Evolutionary conservation across 2,888 invertebrate species (phyloP).

Genomic region (Incurvaria masculella): DNA sequence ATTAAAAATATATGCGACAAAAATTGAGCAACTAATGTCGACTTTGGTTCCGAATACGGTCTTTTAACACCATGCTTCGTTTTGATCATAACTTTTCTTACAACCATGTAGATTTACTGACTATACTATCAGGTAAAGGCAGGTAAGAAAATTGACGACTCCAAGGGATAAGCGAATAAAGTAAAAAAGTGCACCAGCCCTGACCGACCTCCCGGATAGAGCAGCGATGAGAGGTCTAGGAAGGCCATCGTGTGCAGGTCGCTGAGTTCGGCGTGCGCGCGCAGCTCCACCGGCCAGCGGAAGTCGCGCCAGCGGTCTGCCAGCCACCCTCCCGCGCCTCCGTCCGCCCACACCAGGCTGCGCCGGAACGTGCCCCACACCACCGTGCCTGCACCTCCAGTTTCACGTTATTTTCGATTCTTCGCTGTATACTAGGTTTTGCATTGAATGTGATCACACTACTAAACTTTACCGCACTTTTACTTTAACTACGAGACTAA

Average conservation of each 20-base stretch:
- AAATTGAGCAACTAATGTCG: too few relatives aligned
- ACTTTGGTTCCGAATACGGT: too few relatives aligned
- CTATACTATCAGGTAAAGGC: background rate
- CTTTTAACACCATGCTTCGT: background rate
- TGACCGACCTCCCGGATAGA: constrained; percentile 39
- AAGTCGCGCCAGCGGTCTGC: constrained; percentile 24
- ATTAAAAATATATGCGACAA: too few relatives aligned
- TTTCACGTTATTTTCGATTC: too few relatives aligned
- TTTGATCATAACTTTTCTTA: too few relatives aligned
- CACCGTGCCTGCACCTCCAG: constrained; percentile 24
- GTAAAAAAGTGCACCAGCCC: background rate
- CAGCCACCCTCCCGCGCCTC: constrained; percentile 25
- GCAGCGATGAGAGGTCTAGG: constrained; percentile 31
- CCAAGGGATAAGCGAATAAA: background rate
- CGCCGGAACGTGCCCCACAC: constrained; percentile 45
- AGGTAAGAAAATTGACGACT: background rate
- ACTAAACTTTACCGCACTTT: too few relatives aligned
- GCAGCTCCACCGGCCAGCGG: constrained; percentile 41
- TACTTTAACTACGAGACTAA: too few relatives aligned
- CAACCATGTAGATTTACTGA: background rate
- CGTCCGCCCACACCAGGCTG: constrained; percentile 26
- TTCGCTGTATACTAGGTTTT: too few relatives aligned
- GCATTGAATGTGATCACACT: background rate
- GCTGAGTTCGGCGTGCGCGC: constrained; percentile 24
- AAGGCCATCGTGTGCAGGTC: constrained; percentile 35